Evolutionary conservation across 2,888 invertebrate genomes (phyloP).

Genomic region (Adelphocoris suturalis): DNA sequence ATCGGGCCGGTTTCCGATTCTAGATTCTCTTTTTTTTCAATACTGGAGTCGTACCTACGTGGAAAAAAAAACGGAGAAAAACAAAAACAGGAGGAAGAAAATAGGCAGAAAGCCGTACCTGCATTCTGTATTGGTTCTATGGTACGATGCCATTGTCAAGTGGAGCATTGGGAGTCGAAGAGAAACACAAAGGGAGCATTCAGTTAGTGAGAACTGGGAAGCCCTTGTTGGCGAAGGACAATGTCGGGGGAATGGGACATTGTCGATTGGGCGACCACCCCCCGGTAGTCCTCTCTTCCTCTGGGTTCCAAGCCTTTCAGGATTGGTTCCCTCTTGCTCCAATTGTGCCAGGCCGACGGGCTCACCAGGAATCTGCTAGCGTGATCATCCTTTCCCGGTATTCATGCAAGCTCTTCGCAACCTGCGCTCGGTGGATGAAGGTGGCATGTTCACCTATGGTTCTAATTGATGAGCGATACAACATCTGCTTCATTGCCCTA

Average conservation of each 20-base stretch:
- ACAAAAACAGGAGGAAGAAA: conserved; percentile 21
- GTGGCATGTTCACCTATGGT: neutral
- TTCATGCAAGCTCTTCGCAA: neutral
- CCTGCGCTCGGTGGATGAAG: neutral
- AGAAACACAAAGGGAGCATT: conserved; percentile 56
- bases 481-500: neutral
- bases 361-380: conserved; percentile 11
- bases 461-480: neutral
- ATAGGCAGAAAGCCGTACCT: conserved; percentile 57
- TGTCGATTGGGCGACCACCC: conserved; percentile 51
- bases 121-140: conserved; percentile 56
- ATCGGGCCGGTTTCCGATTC: conserved; percentile 22
- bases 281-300: conserved; percentile 29
- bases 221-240: conserved; percentile 54
- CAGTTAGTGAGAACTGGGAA: conserved; percentile 62
- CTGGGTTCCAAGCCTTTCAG: conserved; percentile 44
- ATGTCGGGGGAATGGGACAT: conserved; percentile 50
- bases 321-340: conserved; percentile 56
- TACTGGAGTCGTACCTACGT: neutral
- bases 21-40: conserved; percentile 30
- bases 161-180: conserved; percentile 61
- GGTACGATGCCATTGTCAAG: conserved; percentile 55
- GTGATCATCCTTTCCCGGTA: conserved; percentile 20
- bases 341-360: conserved; percentile 28
- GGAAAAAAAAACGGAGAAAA: conserved; percentile 38